Base-by-base conservation (phyloP, 2,888 invertebrate genomes). In the Ashinkailepas kermadecensis region DNA sequence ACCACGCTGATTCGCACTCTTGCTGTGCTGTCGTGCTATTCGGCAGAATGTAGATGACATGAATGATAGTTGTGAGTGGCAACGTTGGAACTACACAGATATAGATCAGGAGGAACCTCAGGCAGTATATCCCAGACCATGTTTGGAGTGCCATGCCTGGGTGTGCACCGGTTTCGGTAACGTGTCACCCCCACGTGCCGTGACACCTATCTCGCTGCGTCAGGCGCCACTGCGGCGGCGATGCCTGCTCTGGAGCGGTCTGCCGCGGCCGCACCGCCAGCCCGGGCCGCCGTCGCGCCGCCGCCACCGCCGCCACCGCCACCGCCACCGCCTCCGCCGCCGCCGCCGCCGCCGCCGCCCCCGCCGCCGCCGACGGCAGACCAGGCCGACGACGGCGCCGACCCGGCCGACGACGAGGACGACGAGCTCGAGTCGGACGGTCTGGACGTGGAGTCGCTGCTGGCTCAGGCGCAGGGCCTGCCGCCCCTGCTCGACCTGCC, bases 401-500 rank as follows among this genome's bases (percentile, higher is more conserved):
- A 65, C 65, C 74, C n/a, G 62, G 82, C 54, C 56, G 83, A 81
- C 78, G 83, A 80, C 0, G 78, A 78, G 23, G 74, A 74, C 54
- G 74, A 74, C 54, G 74, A 74, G 54, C 74, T 74, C 18, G 74
- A 74, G 74, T 54, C 54, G 12, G 74, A 54, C 74, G 74, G 74
- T 2, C 57, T 78, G 78, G 78, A 58, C 57, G 58, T 78, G 57
- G 78, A 78, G 57, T 78, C 78, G 58, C 78, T 78, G 78, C 78
- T 78, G 78, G 78, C 78, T 57, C 78, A 78, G 78, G 78, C 78
- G 78, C 78, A 74, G 74, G 74, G 92, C 80, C 92, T 95, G 84
- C 94, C 94, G 81, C 94, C 93, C 0, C 88, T 96, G 57, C 89
- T 96, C 12, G 96, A 96, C 86, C 92, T 97, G 81, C 95, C 96